These are phyloP conservation scores for Caenorhabditis becei DNA, from an alignment of 2,888 invertebrate genomes.

Conservation along the genomic window DNA sequence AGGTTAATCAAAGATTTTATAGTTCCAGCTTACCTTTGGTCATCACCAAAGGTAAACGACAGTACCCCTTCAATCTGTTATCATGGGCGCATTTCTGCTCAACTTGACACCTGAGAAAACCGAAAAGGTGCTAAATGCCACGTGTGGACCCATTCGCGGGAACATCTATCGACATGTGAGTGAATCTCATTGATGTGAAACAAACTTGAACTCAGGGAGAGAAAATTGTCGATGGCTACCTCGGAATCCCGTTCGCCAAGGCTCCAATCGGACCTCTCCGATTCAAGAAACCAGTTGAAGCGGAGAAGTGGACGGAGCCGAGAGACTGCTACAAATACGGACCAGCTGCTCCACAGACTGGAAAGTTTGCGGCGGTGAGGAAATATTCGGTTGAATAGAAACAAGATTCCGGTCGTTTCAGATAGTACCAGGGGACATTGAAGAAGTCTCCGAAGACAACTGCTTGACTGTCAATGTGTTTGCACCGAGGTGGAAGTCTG, in stretches of 20 bases:
- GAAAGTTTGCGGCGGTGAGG: conserved; percentile 2
- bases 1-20: too few species aligned
- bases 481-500: conserved; percentile 39
- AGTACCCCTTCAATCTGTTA: too few species aligned
- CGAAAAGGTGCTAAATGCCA: conserved; percentile 30
- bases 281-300: conserved; percentile 25
- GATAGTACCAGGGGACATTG: conserved; percentile 8
- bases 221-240: conserved; percentile 26
- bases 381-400: too few species aligned
- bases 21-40: too few species aligned
- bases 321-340: conserved; percentile 63
- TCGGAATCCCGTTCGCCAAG: conserved; percentile 36
- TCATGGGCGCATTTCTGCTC: conserved; percentile 17
- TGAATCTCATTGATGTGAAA: background rate
- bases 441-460: conserved; percentile 30
- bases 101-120: conserved; percentile 30
- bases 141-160: conserved; percentile 50
- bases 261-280: conserved; percentile 7
- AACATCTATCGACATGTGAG: conserved; percentile 45
- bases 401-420: background rate
- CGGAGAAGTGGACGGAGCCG: conserved; percentile 50
- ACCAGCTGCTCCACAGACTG: conserved; percentile 61
- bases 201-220: conserved; percentile 3
- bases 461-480: conserved; percentile 66
- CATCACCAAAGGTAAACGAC: too few species aligned